Evolutionary conservation across 23 tunicate genomes (phyloP).

Genomic region (Styela plicata): DNA sequence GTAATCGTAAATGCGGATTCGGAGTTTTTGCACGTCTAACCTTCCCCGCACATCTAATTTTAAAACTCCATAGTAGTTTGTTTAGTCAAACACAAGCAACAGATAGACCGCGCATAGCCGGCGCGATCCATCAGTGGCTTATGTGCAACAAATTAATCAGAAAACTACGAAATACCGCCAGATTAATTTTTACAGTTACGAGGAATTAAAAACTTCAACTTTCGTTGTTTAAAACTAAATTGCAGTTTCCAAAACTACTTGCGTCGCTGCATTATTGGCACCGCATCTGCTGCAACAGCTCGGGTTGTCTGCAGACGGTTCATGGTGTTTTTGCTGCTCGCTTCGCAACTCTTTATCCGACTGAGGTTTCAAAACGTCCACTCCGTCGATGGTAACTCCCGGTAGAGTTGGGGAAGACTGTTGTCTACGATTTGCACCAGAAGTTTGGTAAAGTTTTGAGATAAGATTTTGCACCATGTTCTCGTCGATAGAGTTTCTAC

Average conservation of each 20-base stretch:
- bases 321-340: not conserved
- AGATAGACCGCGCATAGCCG: too few relatives aligned
- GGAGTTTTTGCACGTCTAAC: too few relatives aligned
- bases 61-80: too few relatives aligned
- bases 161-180: too few relatives aligned
- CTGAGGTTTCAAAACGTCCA: constrained; percentile 40
- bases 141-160: too few relatives aligned
- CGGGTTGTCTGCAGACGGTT: not conserved
- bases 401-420: constrained; percentile 42
- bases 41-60: too few relatives aligned
- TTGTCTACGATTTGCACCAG: constrained; percentile 10
- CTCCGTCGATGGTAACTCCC: constrained; percentile 57
- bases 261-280: not conserved
- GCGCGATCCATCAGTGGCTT: too few relatives aligned
- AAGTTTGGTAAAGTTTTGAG: constrained; percentile 30
- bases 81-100: too few relatives aligned
- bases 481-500: constrained; percentile 44
- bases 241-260: constrained; percentile 14
- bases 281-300: constrained; percentile 19
- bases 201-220: too few relatives aligned
- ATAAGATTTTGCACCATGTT: constrained; percentile 42
- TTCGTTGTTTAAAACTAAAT: too few relatives aligned
- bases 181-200: too few relatives aligned
- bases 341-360: constrained; percentile 7
- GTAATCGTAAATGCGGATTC: too few relatives aligned